A percentile compares a stretch with the other conserved stretches of the same genome.
Conservation (phyloP, 2,888 invertebrate species). For the Pristionchus entomophagus region DNA sequence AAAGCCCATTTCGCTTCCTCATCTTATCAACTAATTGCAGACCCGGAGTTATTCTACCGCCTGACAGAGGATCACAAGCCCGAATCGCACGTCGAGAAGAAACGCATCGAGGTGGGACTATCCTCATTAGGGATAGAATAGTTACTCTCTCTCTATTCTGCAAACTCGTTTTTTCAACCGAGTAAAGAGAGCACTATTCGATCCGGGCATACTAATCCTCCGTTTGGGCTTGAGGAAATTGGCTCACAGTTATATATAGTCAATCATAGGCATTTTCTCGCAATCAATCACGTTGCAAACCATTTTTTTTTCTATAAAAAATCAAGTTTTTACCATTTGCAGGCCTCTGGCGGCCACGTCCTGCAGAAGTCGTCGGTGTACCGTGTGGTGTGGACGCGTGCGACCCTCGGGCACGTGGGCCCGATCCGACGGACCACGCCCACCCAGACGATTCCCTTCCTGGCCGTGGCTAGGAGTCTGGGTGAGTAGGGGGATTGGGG, state of each 20-base stretch:
- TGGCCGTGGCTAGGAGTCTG: conserved; percentile 94
- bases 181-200: too few relatives aligned
- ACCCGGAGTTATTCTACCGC: background rate
- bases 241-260: too few relatives aligned
- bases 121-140: background rate
- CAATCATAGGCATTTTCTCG: too few relatives aligned
- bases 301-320: conserved; percentile 3
- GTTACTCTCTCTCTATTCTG: background rate
- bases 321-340: too few relatives aligned
- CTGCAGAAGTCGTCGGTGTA: conserved; percentile 87
- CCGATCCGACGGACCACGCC: conserved; percentile 91
- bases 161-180: background rate
- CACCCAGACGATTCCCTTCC: conserved; percentile 93
- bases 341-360: conserved; percentile 76
- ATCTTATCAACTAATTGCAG: too few relatives aligned
- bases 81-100: conserved; percentile 87
- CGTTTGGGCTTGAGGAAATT: too few relatives aligned
- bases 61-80: conserved; percentile 96
- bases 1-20: too few relatives aligned
- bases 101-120: conserved; percentile 81
- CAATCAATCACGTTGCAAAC: too few relatives aligned
- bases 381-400: conserved; percentile 96
- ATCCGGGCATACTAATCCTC: too few relatives aligned
- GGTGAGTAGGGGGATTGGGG: too few relatives aligned
- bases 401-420: conserved; percentile 87